Conservation (phyloP, 2,113 vertebrate genomes). For the Polyodon spathula region DNA sequence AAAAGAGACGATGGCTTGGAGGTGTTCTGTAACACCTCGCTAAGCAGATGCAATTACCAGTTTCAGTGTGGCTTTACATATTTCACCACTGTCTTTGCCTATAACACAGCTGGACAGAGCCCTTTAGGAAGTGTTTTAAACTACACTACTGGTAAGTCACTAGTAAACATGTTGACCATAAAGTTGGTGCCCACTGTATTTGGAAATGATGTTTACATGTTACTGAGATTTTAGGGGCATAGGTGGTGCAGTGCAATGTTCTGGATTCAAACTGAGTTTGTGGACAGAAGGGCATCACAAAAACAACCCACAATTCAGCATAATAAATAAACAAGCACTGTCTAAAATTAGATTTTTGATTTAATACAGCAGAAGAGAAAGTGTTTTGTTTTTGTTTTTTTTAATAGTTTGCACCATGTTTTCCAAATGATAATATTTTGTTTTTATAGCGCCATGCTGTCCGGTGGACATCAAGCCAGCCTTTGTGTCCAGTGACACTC, state of each 20-base stretch:
- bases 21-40: conserved; percentile 73
- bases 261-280: too few species aligned
- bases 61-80: conserved; percentile 81
- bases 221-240: too few species aligned
- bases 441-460: conserved; percentile 75
- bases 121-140: conserved; percentile 61
- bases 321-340: conserved; percentile 2
- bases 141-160: conserved; percentile 77
- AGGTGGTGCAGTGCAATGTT: too few species aligned
- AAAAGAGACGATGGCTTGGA: conserved; percentile 81
- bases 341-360: too few species aligned
- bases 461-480: conserved; percentile 55
- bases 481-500: conserved; percentile 65
- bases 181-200: too few species aligned
- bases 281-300: background rate
- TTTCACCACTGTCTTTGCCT: conserved; percentile 75
- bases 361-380: too few species aligned
- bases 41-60: conserved; percentile 58
- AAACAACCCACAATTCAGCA: conserved; percentile 1
- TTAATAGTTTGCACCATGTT: background rate
- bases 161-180: too few species aligned
- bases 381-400: background rate
- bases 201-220: too few species aligned
- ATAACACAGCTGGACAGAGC: conserved; percentile 76
- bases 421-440: background rate